Evolutionary conservation across 2,888 invertebrate genomes (phyloP).

Genomic region (Rhamnusium bicolor): DNA sequence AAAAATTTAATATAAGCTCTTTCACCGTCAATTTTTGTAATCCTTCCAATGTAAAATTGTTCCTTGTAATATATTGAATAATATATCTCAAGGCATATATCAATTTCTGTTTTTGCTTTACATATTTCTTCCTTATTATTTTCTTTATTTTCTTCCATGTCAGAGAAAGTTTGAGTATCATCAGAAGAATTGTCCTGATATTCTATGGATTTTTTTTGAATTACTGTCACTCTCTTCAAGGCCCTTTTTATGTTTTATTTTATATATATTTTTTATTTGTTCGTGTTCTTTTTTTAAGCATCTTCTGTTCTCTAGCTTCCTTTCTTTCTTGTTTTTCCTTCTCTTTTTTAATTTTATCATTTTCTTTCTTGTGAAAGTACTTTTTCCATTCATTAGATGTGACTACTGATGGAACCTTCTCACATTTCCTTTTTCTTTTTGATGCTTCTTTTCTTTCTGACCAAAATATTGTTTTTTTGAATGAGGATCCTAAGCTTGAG

Average conservation of each 20-base stretch:
- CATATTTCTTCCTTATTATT: not conserved
- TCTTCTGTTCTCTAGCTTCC: not conserved
- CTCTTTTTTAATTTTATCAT: slow-evolving; percentile 8
- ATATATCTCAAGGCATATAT: not conserved
- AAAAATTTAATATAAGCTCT: slow-evolving; percentile 3
- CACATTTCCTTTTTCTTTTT: not conserved
- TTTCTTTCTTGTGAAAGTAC: slow-evolving; percentile 8
- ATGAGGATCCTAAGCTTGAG: not conserved
- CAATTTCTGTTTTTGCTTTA: not conserved
- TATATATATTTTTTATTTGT: not conserved
- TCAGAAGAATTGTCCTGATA: not conserved
- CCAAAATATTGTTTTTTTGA: not conserved
- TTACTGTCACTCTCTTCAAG: not conserved
- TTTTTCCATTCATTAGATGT: slow-evolving; percentile 25
- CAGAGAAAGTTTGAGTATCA: not conserved
- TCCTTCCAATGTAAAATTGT: not conserved
- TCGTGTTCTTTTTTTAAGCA: not conserved
- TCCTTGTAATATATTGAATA: not conserved
- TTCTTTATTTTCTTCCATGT: not conserved
- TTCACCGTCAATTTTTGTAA: not conserved
- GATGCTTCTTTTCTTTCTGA: not conserved
- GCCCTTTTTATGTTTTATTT: not conserved
- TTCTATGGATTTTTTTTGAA: not conserved
- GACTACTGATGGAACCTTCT: not conserved
- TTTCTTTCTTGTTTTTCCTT: slow-evolving; percentile 27